Evolutionary conservation across 2,113 vertebrate species (phyloP), one percentile per base, ranked within the genome.

Genomic region (mouse (Mus musculus)): DNA sequence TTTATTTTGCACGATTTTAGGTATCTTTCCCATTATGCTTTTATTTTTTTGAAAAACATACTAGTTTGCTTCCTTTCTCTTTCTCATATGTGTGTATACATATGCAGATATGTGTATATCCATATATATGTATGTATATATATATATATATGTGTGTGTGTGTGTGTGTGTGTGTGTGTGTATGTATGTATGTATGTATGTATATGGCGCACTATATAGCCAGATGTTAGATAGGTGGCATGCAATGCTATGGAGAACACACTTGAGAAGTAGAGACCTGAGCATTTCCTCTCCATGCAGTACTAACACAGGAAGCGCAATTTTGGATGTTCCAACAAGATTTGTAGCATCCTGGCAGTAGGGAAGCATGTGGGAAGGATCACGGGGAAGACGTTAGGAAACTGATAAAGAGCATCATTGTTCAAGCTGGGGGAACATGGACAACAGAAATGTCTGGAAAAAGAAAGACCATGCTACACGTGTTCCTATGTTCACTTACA

Each of bases 61-160:
- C 78, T 39, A 75, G 49, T 84, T 90, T 71, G 30, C 59, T 76
- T 85, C n/a, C 36, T 84, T 26, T 54, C 26, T 42, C 33, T 67
- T 67, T 92, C 39, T 85, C 30, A 61, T 80, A 90, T 88, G 61
- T 33, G n/a, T 5, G 0, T 61, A 36, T 71, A 16, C 14, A 16
- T 71, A 36, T 6, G 11, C 4, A 6, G 1, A 59, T 59, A 5
- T 19, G 5, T 61, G 1, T 24, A 7, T 24, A 24, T 24, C 7
- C 2, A 1, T 19, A 69, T 0, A 8, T 30, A 2, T 8, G 0
- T 56, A 26, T 78, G 52, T 73, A 28, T 11, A 14, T 42, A 16
- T 42, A 3, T 13, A 80, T 11, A 54, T 5, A 42, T 42, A 42
- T 42, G 3, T 42, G 42, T 19, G 61, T 0, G 6, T 30, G 1